A percentile compares a stretch with the other conserved stretches of the same genome.
These are phyloP conservation scores for Lineus longissimus DNA, from an alignment of 1,140 invertebrate genomes.

Conservation along the genomic window DNA sequence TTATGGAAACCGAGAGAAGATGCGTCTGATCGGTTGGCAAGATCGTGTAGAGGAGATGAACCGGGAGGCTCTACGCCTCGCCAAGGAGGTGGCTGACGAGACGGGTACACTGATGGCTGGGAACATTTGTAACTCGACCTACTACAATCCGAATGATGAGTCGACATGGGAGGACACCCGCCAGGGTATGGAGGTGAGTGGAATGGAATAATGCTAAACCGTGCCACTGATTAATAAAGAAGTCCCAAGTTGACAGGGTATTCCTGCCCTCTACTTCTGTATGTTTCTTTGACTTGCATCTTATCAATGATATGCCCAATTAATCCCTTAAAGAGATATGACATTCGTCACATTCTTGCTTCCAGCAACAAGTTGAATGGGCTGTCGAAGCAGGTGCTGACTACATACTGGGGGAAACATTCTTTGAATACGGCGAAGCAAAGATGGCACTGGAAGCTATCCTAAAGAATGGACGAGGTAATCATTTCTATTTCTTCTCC, in stretches of 20 bases:
- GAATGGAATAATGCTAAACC: too few relatives aligned
- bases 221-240: too few relatives aligned
- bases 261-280: too few relatives aligned
- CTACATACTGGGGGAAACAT: conserved; percentile 42
- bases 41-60: conserved; percentile 44
- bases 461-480: conserved; percentile 34
- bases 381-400: conserved; percentile 38
- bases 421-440: conserved; percentile 34
- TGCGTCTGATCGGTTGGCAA: too few relatives aligned
- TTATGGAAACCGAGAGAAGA: too few relatives aligned
- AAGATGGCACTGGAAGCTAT: conserved; percentile 37
- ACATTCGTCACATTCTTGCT: conserved; percentile 1
- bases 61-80: conserved; percentile 34
- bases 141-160: conserved; percentile 30
- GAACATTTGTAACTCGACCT: conserved; percentile 35
- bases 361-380: conserved; percentile 43
- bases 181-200: neutral
- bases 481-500: too few relatives aligned
- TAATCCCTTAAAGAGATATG: too few relatives aligned
- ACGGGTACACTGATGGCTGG: conserved; percentile 42
- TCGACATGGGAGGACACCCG: too few relatives aligned
- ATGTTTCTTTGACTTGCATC: too few relatives aligned
- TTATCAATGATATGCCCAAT: too few relatives aligned
- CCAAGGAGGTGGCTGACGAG: conserved; percentile 35
- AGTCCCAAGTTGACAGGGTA: too few relatives aligned